Base-by-base conservation (phyloP, 2,797 vertebrate genomes). In the Mormyrus hasselquistii region DNA sequence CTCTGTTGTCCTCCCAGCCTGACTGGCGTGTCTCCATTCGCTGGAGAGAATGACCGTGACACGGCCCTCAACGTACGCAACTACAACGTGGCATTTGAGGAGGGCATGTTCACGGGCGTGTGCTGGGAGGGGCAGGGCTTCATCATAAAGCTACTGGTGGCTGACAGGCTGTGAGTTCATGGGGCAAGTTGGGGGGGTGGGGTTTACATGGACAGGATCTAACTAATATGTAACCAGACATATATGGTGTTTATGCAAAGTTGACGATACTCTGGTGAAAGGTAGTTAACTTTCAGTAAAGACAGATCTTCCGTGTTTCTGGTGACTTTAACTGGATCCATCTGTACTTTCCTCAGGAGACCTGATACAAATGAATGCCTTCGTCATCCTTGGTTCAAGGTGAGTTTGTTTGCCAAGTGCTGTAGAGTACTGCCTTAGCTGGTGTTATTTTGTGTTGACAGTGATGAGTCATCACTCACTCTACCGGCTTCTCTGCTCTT, bases 341-440 rank as follows among this genome's bases (percentile, higher is more conserved):
- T 59, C 34, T 44, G 53, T 29, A 49, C 29, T 73, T 59, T 49
- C 93, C 94, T 47, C 91, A 99, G 99, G 97, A 96, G 98, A 93
- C 98, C 98, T 88, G 96, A 96, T 55, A 96, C 97, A 0, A 96
- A 97, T 89, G 98, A 98, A 92, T 98, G 97, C 89, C 96, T 99
- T 79, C 95, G 98, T 88, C 98, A 99, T 90, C 97, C 98, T 22
- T 99, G 99, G 99, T 99, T 99, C 94, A 99, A 98, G 97, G 99
- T 99, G 92, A 96, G 95, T 86, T n/a, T 87, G 57, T 82, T 41
- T 19, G 25, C 0, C 44, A 49, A 85, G 22, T 25, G n/a, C 10
- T 52, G 9, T 47, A 84, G 47, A 83, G 79, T 49, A 83, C n/a
- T 83, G 19, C 8, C 22, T 44, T 59, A 57, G 25, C 53, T 41